phyloP scores from a whole-genome alignment of 2,888 invertebrate species.

The Noctua janthina region DNA sequence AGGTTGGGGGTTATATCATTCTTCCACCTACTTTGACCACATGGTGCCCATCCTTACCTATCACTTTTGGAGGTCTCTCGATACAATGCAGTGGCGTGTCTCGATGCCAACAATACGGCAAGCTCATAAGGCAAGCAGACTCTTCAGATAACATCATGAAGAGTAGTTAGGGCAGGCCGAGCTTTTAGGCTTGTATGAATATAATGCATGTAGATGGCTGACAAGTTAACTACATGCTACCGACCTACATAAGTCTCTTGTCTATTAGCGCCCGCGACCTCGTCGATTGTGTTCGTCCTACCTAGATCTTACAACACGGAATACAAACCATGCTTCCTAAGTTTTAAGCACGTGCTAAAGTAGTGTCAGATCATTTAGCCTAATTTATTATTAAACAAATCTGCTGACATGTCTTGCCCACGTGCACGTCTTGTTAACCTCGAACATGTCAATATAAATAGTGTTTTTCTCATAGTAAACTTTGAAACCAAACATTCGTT shows the following conservation, averaged over 20 bases:
- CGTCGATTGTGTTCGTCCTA: not conserved
- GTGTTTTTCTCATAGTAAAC: not conserved
- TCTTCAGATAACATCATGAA: no score
- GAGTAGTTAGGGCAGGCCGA: not conserved
- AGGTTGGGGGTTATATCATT: not conserved
- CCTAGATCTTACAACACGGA: not conserved
- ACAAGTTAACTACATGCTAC: not conserved
- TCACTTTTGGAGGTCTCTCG: not conserved
- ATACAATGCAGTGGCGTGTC: not conserved
- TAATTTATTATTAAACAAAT: slow-evolving; percentile 34
- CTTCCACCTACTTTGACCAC: not conserved
- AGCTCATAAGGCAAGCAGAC: no score
- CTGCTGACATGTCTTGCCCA: slow-evolving; percentile 14
- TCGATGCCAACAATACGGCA: no score
- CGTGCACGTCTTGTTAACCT: slow-evolving; percentile 16
- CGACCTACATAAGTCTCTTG: not conserved
- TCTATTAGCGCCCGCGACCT: not conserved
- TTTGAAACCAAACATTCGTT: slow-evolving; percentile 4
- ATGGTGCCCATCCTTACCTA: not conserved
- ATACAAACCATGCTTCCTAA: not conserved
- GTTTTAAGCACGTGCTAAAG: slow-evolving; percentile 4
- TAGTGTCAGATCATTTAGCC: not conserved
- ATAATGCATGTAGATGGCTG: not conserved
- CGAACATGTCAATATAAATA: slow-evolving; percentile 10
- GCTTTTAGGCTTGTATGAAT: not conserved